These are phyloP conservation scores for Campoplex nolae DNA, from an alignment of 2,888 invertebrate species.

Conservation along the genomic window DNA sequence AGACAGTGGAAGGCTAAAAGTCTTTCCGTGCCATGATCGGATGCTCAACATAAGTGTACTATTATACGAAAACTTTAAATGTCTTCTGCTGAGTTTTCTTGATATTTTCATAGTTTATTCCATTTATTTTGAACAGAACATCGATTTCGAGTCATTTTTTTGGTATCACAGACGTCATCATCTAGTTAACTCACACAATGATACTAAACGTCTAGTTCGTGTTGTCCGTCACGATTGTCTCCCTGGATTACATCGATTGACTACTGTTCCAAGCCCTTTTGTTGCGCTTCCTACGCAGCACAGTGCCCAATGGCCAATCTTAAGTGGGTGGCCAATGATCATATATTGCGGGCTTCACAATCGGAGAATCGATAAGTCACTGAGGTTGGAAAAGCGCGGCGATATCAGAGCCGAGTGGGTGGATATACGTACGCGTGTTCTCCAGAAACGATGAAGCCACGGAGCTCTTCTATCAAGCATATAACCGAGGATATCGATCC, in stretches of 20 bases:
- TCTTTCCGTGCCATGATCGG: neutral
- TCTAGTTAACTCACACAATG: slow-evolving; percentile 10
- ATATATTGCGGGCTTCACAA: neutral
- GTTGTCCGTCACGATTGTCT: neutral
- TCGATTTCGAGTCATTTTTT: slow-evolving; percentile 27
- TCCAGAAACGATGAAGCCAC: slow-evolving; percentile 32
- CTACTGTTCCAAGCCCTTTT: neutral
- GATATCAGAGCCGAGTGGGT: slow-evolving; percentile 19
- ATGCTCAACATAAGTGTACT: slow-evolving; percentile 12
- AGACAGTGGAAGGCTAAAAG: neutral
- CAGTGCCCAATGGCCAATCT: slow-evolving; percentile 2
- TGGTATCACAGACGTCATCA: slow-evolving; percentile 2
- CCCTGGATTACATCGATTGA: neutral
- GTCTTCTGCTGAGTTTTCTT: slow-evolving; percentile 4
- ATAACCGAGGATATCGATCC: slow-evolving; percentile 41
- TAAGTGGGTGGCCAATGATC: slow-evolving; percentile 15
- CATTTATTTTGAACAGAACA: neutral
- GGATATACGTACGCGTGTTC: slow-evolving; percentile 16
- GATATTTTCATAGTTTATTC: slow-evolving; percentile 20
- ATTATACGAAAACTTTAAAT: slow-evolving; percentile 32
- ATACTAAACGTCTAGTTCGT: neutral
- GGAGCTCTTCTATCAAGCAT: slow-evolving; percentile 16
- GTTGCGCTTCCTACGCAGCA: neutral
- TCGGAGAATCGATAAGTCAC: slow-evolving; percentile 43
- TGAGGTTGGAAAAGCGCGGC: slow-evolving; percentile 2